Percentiles rank a stretch among this genome's conserved stretches.
phyloP scores from a whole-genome alignment of 2,797 vertebrate species.

The Eidolon dupreanum region DNA sequence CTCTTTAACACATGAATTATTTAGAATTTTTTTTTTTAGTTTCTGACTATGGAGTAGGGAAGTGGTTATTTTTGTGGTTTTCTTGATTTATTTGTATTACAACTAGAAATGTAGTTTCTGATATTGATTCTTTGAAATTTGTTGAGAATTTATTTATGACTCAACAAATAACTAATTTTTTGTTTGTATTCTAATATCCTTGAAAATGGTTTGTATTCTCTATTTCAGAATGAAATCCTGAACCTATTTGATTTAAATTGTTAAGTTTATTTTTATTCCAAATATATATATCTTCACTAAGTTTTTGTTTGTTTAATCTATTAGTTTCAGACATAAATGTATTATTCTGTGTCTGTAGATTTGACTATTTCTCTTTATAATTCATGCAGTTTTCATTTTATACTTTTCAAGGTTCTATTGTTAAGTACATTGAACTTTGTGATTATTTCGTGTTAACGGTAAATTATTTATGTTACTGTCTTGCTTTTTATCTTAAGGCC shows the following conservation, averaged over 20 bases:
- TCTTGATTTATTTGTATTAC: background rate
- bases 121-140: background rate
- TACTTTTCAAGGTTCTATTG: background rate
- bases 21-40: background rate
- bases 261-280: background rate
- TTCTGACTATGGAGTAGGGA: background rate
- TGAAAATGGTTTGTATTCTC: background rate
- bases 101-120: background rate
- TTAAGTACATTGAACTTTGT: background rate
- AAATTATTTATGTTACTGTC: background rate
- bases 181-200: background rate
- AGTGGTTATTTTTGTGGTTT: background rate
- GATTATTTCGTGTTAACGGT: background rate
- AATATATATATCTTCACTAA: background rate
- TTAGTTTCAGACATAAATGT: background rate
- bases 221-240: background rate
- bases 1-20: background rate
- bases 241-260: background rate
- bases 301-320: background rate
- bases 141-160: background rate
- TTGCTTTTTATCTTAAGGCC: background rate
- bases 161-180: background rate
- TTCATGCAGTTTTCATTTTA: background rate
- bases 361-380: background rate
- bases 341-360: background rate